A percentile compares a stretch with the other conserved stretches of the same genome.
Conservation (phyloP, 2,888 invertebrate genomes). For the Drosophila maculinotata region DNA sequence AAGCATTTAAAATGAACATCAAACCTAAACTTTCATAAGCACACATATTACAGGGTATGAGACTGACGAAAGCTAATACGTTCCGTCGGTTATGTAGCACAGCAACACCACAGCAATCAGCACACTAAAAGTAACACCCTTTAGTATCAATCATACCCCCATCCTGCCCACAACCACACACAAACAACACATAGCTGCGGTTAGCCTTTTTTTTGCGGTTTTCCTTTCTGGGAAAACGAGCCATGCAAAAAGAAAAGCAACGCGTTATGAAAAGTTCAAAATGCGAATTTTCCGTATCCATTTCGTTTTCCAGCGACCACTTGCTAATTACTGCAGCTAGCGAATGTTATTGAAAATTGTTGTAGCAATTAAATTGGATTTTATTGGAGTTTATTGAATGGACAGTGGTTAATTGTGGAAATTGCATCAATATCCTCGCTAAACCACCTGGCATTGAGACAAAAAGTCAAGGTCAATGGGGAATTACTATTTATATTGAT, state of each 20-base stretch:
- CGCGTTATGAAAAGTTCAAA: slow-evolving; percentile 7
- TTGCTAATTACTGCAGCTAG: slow-evolving; percentile 25
- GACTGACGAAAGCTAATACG: neutral
- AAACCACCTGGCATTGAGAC: neutral
- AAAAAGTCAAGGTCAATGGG: neutral
- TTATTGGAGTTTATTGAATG: slow-evolving; percentile 20
- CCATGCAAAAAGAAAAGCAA: slow-evolving; percentile 1
- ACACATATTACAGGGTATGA: slow-evolving; percentile 6
- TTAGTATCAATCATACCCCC: no score
- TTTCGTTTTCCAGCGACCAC: neutral
- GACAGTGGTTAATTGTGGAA: slow-evolving; percentile 1
- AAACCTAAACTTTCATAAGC: neutral
- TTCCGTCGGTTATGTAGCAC: neutral
- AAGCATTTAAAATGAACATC: no score
- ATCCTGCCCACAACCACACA: neutral
- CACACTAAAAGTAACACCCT: neutral
- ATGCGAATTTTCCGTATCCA: slow-evolving; percentile 5
- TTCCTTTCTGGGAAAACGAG: neutral
- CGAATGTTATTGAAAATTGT: slow-evolving; percentile 16
- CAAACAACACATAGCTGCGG: slow-evolving; percentile 1
- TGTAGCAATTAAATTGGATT: slow-evolving; percentile 9
- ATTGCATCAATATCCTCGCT: slow-evolving; percentile 1
- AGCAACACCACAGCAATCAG: slow-evolving; percentile 1
- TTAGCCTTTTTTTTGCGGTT: slow-evolving; percentile 23
- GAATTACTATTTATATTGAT: slow-evolving; percentile 2